Base-by-base conservation (phyloP, 2,888 invertebrate genomes). In the Stenolophus ochropezus region DNA sequence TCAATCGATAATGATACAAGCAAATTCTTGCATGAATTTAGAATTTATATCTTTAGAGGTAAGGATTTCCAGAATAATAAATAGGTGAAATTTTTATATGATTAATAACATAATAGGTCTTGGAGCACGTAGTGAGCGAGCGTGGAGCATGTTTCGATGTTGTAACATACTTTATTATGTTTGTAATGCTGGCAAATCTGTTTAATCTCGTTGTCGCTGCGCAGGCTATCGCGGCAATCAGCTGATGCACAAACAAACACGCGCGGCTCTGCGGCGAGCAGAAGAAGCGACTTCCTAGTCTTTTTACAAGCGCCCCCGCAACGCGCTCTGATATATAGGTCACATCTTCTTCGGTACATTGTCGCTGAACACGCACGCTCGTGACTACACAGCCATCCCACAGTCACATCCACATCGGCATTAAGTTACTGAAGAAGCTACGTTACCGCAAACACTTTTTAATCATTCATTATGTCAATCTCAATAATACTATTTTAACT, bases 261-360 rank as follows among this genome's bases (percentile, higher is more conserved):
- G 74, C 11, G 61, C 61, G 5, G 25, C 20, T 1, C 33, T 21
- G 56, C 56, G 11, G 61, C 56, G 18, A 20, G 51, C 51, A 56
- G 65, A 76, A 76, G 56, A 76, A 76, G 76, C 76, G 76, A 76
- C 76, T 76, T 76, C 76, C 76, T 76, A 76, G 76, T 76, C 76
- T 53, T 76, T 58, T 27, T 73, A 76, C 76, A 58, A 56, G 76
- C 56, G 76, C 76, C 76, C 76, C 76, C 76, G 76, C 56, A 56
- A 58, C 58, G 53, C 27, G 76, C 33, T 14, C 76, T 76, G 76
- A 76, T 76, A 76, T 76, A 76, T 76, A 76, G 76, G 76, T 76
- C 76, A 76, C 76, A 76, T 76, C 76, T 76, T 76, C 56, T 76
- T 58, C 58, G 58, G 33, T 76, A 76, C 58, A 76, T 58, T 76